A percentile compares a stretch with the other conserved stretches of the same genome.
Evolutionary conservation across 2,113 vertebrate species (phyloP).

Genomic region (Pomatostomus ruficeps): DNA sequence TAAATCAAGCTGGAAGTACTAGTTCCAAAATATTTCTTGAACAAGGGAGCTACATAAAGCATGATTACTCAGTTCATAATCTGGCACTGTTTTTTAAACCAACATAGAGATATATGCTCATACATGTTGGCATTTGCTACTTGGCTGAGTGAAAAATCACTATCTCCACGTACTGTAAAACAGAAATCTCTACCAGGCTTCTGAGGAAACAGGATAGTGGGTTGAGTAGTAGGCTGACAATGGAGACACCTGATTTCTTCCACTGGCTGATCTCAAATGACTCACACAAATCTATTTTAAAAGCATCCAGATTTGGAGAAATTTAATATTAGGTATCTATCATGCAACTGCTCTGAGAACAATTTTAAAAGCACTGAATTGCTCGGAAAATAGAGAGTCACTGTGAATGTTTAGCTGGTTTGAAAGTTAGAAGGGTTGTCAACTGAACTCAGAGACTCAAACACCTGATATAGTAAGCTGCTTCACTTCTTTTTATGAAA

Average conservation of each 20-base stretch:
- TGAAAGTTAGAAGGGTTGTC: background rate
- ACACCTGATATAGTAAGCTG: background rate
- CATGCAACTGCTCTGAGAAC: background rate
- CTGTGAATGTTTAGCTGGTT: background rate
- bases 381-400: background rate
- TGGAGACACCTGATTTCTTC: background rate
- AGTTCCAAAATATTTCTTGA: background rate
- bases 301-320: background rate
- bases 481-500: background rate
- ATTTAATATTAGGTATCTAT: background rate
- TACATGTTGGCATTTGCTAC: background rate
- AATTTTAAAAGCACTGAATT: background rate
- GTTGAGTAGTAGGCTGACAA: background rate
- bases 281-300: background rate
- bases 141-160: background rate
- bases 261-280: background rate
- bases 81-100: background rate
- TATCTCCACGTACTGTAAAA: background rate
- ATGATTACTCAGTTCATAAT: background rate
- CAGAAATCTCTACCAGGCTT: background rate
- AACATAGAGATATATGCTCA: background rate
- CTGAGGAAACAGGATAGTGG: background rate
- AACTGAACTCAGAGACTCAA: background rate
- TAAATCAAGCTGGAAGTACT: background rate
- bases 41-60: background rate